These are phyloP conservation scores for Samia ricini DNA, from an alignment of 1,140 invertebrate species.

Conservation along the genomic window DNA sequence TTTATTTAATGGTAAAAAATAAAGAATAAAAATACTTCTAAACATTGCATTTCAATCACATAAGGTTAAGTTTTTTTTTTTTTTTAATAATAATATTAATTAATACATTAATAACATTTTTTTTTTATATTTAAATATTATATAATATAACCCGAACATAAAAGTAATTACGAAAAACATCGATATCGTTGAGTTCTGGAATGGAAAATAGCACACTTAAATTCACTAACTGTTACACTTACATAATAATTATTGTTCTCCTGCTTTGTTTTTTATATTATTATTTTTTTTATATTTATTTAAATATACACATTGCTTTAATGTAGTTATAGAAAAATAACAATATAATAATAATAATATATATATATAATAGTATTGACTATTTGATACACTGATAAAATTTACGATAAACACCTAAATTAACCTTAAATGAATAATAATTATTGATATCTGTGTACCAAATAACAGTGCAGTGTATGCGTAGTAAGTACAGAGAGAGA, in stretches of 20 bases:
- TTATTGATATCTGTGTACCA: constrained; percentile 60
- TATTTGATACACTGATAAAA: constrained; percentile 68
- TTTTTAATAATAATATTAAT: too few species aligned
- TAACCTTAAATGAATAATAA: constrained; percentile 56
- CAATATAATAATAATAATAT: constrained; percentile 52
- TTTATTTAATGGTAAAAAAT: constrained; percentile 76
- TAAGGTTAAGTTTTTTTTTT: constrained; percentile 76
- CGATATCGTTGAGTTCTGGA: constrained; percentile 77
- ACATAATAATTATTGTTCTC: constrained; percentile 78
- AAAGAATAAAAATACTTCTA: constrained; percentile 78
- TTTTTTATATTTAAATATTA: too few species aligned
- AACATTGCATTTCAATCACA: constrained; percentile 78
- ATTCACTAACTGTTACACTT: constrained; percentile 77
- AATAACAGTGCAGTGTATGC: constrained; percentile 72
- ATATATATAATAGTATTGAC: constrained; percentile 45
- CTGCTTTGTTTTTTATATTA: constrained; percentile 68
- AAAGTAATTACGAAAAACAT: constrained; percentile 75
- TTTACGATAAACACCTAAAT: constrained; percentile 64
- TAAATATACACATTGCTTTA: constrained; percentile 77
- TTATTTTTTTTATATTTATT: constrained; percentile 35
- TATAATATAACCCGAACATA: constrained; percentile 76
- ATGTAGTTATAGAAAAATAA: constrained; percentile 75
- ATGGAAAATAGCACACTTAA: constrained; percentile 77
- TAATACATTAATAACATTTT: constrained; percentile 76
- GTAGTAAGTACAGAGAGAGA: constrained; percentile 60